Evolutionary conservation across 2,113 vertebrate genomes (phyloP).

Genomic region (Ciconia maguari): DNA sequence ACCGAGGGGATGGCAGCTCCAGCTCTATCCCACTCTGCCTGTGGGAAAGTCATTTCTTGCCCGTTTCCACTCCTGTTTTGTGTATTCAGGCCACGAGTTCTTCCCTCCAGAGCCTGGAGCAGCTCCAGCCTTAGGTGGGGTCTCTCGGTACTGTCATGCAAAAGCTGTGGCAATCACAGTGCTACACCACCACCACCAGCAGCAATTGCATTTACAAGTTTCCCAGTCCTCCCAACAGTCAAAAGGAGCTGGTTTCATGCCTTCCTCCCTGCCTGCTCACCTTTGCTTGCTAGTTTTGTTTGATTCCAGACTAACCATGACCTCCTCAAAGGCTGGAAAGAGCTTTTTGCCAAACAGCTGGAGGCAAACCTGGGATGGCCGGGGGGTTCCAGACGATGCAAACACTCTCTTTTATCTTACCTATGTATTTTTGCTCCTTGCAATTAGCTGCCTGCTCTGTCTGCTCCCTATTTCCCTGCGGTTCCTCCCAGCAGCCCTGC

Average conservation of each 20-base stretch:
- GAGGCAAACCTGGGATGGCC: constrained; percentile 16
- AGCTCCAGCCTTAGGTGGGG: constrained; percentile 53
- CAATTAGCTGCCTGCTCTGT: constrained; percentile 42
- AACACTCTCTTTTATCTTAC: constrained; percentile 52
- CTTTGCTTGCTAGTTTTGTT: background rate
- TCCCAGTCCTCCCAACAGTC: constrained; percentile 29
- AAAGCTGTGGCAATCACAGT: constrained; percentile 38
- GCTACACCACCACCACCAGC: background rate
- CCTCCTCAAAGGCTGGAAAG: constrained; percentile 50
- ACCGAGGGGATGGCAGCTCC: background rate
- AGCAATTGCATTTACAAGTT: constrained; percentile 23
- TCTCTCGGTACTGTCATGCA: constrained; percentile 31
- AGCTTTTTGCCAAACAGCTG: constrained; percentile 26
- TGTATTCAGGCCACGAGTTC: constrained; percentile 51
- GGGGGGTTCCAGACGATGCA: constrained; percentile 32
- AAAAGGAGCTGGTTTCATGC: constrained; percentile 21
- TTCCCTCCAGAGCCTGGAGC: constrained; percentile 36
- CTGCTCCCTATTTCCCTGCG: constrained; percentile 3
- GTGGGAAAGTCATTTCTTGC: constrained; percentile 41
- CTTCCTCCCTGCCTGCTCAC: background rate
- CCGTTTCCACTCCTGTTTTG: constrained; percentile 48
- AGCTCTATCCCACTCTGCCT: constrained; percentile 15
- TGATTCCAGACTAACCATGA: constrained; percentile 40
- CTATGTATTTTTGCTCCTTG: constrained; percentile 4
- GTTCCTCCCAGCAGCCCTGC: background rate